phyloP scores from a whole-genome alignment of 2,113 vertebrate species.

The Brachyistius frenatus region DNA sequence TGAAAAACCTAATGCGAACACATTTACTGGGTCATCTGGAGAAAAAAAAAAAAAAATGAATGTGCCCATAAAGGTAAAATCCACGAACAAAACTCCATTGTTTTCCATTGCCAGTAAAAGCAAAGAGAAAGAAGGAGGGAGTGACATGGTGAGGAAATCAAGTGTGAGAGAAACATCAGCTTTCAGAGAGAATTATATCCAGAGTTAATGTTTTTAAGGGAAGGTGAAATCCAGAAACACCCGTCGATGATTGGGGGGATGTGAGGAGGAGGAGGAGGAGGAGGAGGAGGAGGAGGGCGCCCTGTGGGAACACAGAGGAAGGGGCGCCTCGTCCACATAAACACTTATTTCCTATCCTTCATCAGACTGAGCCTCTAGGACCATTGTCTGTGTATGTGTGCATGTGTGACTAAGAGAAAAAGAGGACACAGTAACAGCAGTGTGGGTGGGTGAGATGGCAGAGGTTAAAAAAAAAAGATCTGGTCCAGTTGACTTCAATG shows the following conservation, averaged over 20 bases:
- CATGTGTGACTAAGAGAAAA: conserved; percentile 34
- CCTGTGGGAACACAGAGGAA: conserved; percentile 79
- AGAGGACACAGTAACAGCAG: conserved; percentile 22
- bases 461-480: conserved; percentile 58
- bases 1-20: conserved; percentile 41
- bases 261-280: too few relatives aligned
- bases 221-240: conserved; percentile 54
- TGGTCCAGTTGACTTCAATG: conserved; percentile 45
- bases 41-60: conserved; percentile 19
- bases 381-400: conserved; percentile 58
- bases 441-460: conserved; percentile 46
- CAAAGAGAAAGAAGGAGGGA: conserved; percentile 13
- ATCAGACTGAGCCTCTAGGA: conserved; percentile 52
- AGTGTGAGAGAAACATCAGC: conserved; percentile 33
- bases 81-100: conserved; percentile 69
- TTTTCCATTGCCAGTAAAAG: conserved; percentile 54
- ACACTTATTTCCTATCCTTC: conserved; percentile 86
- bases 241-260: conserved; percentile 39
- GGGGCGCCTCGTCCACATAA: conserved; percentile 86
- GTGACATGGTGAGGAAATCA: conserved; percentile 23
- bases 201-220: conserved; percentile 27
- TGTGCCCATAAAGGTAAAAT: conserved; percentile 47
- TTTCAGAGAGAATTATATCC: conserved; percentile 39
- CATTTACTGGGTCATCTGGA: conserved; percentile 58
- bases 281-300: neutral